Base-by-base conservation (phyloP, 2,888 invertebrate species). In the Heliconius erato region DNA sequence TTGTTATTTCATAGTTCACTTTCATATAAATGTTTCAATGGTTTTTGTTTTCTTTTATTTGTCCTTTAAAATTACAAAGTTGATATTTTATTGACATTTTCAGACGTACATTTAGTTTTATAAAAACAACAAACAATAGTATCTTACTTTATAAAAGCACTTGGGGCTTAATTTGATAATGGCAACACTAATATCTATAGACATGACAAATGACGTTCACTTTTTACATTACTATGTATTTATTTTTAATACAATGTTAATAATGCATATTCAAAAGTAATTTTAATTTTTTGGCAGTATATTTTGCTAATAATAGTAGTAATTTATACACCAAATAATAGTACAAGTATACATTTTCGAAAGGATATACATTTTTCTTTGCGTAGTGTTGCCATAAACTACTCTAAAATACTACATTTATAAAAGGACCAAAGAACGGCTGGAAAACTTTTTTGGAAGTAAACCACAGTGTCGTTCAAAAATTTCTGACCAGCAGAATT, bases 401-500 rank as follows among this genome's bases (percentile, higher is more conserved):
- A 74, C 79, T 40, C 79, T 82, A 84, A 54, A 78, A 19, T 79
- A 63, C 81, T 83, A 83, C 83, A 67, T 79, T 49, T 83, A 82
- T 81, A 78, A 91, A 91, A 90, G 88, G 91, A 90, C 90, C 92
- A 72, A 28, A 72, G 82, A 85, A 85, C 65, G 90, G 89, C 87
- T 89, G 91, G 90, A 92, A 92, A 93, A 92, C 91, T 92, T 92
- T 88, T 83, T 89, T 89, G 91, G 89, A 90, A 91, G 89, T 90
- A 87, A 86, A 84, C 83, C 79, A 67, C 76, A 71, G 79, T 78
- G 59, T 82, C 74, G 79, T 81, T 74, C 74, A 78, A 81, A 82
- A 74, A 74, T 63, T 84, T 91, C 94, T 93, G 94, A 88, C 94
- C 94, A 91, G 94, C 94, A 94, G 94, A 93, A 82, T 79, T 87